A percentile compares a stretch with the other conserved stretches of the same genome.
These are phyloP conservation scores for Eupithecia pulchellata DNA, from an alignment of 2,888 invertebrate species.

Conservation along the genomic window DNA sequence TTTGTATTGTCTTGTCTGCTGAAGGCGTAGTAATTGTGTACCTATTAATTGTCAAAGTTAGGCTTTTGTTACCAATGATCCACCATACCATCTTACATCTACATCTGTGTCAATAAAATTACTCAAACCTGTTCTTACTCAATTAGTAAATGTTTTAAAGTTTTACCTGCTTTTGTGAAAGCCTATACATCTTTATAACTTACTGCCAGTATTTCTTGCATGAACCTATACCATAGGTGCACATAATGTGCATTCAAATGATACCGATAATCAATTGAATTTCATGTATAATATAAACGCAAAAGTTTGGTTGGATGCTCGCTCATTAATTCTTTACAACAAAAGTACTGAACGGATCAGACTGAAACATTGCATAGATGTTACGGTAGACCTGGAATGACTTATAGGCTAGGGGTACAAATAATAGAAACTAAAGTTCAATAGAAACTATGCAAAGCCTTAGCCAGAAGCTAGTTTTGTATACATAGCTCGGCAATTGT, in stretches of 20 bases:
- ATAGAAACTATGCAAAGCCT: not conserved
- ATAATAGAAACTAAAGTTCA: not conserved
- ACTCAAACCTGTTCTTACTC: not conserved
- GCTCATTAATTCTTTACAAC: not conserved
- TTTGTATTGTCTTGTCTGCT: not conserved
- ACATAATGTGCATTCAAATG: not conserved
- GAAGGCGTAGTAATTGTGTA: not conserved
- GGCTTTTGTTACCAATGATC: not conserved
- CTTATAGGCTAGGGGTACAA: not conserved
- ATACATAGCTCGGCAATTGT: not conserved
- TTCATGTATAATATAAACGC: not conserved
- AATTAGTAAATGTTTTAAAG: not conserved
- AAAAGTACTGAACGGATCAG: not conserved
- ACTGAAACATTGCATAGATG: not conserved
- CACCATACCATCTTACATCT: constrained; percentile 5
- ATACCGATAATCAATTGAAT: not conserved
- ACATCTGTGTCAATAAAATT: constrained; percentile 16
- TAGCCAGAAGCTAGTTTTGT: not conserved
- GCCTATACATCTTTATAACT: not conserved
- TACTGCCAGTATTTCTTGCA: not conserved
- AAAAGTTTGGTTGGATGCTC: not conserved
- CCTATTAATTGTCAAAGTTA: not conserved
- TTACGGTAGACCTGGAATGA: not conserved
- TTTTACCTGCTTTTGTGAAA: constrained; percentile 3
- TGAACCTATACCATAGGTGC: not conserved